Base-by-base conservation (phyloP, 2,888 invertebrate species). In the Caenorhabditis sp. region DNA sequence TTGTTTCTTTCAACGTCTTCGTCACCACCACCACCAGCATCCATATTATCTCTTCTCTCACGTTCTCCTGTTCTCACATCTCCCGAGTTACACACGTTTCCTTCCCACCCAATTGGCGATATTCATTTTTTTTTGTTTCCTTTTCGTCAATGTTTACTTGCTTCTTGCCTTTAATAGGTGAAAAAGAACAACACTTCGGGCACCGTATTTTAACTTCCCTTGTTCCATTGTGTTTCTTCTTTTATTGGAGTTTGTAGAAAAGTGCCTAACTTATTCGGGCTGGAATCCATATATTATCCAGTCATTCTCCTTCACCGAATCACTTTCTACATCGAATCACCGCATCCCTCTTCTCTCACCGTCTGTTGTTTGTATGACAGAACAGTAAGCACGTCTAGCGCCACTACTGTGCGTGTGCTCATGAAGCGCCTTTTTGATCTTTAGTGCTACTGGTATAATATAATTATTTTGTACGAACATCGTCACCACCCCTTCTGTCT, bases 381-480 rank as follows among this genome's bases (percentile, higher is more conserved):
- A 77, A 56, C 73, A 73, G 72, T 80, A 68, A 66, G 80, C 68
- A 70, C 69, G 68, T 75, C 35, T 61, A 54, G 63, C 68, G 64
- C 61, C 70, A 73, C 58, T 44, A 41, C 24, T 47, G 51, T 19
- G 47, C 54, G 58, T n/a, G n/a, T 63, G 26, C 41, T 51, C 19
- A n/a, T 35, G 63, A 77, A 70, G 69, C 77, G 77, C 77, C 77
- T 70, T 54, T 47, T 54, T 77, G 81, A 72, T 82, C 76, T 82
- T 82, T 76, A 82, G 81, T 76, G 75, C 76, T 82, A 82, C 81
- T 82, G 81, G 81, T 82, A 82, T 82, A 82, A 82, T 82, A 82
- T 75, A 70, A 77, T 70, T 77, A 77, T 77, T 77, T 70, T 77
- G 77, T 77, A 77, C 69, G 77, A 77, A 77, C 69, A 70, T 63